These are phyloP conservation scores for Circaetus gallicus DNA, from an alignment of 2,113 vertebrate species.

Conservation along the genomic window DNA sequence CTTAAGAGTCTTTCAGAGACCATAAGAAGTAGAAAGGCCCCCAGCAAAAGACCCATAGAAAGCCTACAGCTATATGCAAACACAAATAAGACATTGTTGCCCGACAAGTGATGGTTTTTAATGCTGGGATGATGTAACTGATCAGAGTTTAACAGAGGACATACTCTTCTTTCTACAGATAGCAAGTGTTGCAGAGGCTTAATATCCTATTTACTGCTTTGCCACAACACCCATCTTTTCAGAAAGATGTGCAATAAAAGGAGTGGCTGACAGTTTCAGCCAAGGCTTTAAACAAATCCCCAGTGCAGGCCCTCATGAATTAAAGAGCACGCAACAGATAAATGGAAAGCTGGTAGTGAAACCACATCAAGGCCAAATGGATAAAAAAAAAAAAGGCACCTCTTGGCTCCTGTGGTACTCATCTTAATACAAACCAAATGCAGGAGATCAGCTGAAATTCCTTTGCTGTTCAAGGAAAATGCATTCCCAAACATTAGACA, in stretches of 20 bases:
- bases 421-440: not conserved
- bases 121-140: slow-evolving; percentile 29
- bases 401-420: not conserved
- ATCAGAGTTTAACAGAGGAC: slow-evolving; percentile 42
- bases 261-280: slow-evolving; percentile 23
- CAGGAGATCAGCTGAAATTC: not conserved
- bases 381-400: not conserved
- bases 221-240: slow-evolving; percentile 31
- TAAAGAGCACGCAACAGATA: slow-evolving; percentile 6
- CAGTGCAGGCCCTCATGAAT: slow-evolving; percentile 19
- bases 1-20: not conserved
- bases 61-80: not conserved
- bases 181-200: not conserved
- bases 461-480: not conserved
- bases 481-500: not conserved
- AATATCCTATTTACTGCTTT: slow-evolving; percentile 24
- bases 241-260: slow-evolving; percentile 16
- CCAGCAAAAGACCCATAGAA: not conserved
- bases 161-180: not conserved
- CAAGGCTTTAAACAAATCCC: slow-evolving; percentile 48
- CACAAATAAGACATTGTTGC: not conserved
- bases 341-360: slow-evolving; percentile 29
- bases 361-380: slow-evolving; percentile 8
- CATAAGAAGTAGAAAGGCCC: not conserved
- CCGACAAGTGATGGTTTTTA: slow-evolving; percentile 26